Evolutionary conservation across 2,888 invertebrate genomes (phyloP), one percentile per base, ranked within the genome.

Genomic region (Tipula unca): DNA sequence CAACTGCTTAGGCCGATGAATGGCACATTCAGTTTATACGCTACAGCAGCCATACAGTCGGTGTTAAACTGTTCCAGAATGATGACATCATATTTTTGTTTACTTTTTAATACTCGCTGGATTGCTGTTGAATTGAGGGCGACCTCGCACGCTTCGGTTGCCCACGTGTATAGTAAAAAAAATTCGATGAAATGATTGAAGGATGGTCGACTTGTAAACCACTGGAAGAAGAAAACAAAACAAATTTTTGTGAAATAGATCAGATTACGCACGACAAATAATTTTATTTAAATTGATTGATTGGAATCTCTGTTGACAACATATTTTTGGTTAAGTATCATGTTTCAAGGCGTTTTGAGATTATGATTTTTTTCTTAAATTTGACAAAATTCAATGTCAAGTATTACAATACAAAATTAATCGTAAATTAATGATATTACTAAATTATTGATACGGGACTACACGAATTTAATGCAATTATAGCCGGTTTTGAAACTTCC

Each of bases 51-150:
- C 89, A 93, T 93, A 89, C 96, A 95, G 88, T 96, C 94, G 85
- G 93, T 93, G 87, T 95, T 95, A 88, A 96, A 96, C 86, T 93
- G 93, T 90, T 96, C 95, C 85, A 93, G 91, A 0, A 96, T 89
- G 5, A 95, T 91, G 0, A 96, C 89, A 89, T 96, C 95, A 88
- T 93, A 95, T 85, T 92, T 92, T 2, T 91, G 89, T 87, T 91
- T 91, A 1, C 88, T 88, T 25, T 89, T 89, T 4, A 92, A 86
- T 29, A 92, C 89, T 86, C 89, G 87, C 14, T 90, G 89, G 35
- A 92, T 86, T 0, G 90, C 89, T 20, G 89, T 88, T 3, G 91
- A 90, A 54, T 88, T 88, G 0, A 91, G 87, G 0, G 89, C 89
- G 5, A 86, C 82, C 86, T 90, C 90, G 88, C 91, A 91, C 0